These are phyloP conservation scores for Brachyptera putata DNA, from an alignment of 2,888 invertebrate genomes.

Conservation along the genomic window DNA sequence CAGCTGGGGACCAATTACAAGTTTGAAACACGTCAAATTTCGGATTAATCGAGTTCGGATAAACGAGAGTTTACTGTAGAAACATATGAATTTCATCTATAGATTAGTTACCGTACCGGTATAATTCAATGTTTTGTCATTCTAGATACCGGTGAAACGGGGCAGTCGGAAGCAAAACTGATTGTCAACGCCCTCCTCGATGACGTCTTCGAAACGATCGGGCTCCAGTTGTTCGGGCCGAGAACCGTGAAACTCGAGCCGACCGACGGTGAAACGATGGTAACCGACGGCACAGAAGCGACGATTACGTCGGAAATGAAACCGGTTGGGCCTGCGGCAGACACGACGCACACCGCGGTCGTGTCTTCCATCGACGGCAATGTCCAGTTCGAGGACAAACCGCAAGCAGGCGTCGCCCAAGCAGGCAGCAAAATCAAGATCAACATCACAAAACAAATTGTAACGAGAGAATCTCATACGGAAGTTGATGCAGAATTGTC, in stretches of 20 bases:
- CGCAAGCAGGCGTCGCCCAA: conserved; percentile 43
- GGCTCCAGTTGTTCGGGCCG: not conserved
- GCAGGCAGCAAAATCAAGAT: conserved; percentile 67
- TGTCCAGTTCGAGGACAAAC: conserved; percentile 58
- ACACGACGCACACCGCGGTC: conserved; percentile 54
- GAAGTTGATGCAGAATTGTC: conserved; percentile 42
- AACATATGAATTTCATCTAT: too few species aligned
- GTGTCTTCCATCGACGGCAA: conserved; percentile 74
- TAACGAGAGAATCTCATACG: conserved; percentile 43
- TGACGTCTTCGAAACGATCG: conserved; percentile 8
- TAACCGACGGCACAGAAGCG: not conserved
- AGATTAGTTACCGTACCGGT: not conserved
- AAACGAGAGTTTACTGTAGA: too few species aligned
- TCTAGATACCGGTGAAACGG: conserved; percentile 36
- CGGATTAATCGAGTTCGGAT: too few species aligned
- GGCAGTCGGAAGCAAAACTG: conserved; percentile 41
- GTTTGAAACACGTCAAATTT: too few species aligned
- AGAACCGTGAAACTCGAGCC: conserved; percentile 2
- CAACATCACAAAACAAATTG: conserved; percentile 70
- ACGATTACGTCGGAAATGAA: conserved; percentile 10
- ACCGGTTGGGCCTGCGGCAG: conserved; percentile 41
- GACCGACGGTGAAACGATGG: not conserved
- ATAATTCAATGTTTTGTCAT: not conserved
- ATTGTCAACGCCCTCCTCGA: not conserved
- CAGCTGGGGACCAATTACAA: too few species aligned